Evolutionary conservation across 2,888 invertebrate genomes (phyloP), one percentile per base, ranked within the genome.

Genomic region (Sicus ferrugineus): DNA sequence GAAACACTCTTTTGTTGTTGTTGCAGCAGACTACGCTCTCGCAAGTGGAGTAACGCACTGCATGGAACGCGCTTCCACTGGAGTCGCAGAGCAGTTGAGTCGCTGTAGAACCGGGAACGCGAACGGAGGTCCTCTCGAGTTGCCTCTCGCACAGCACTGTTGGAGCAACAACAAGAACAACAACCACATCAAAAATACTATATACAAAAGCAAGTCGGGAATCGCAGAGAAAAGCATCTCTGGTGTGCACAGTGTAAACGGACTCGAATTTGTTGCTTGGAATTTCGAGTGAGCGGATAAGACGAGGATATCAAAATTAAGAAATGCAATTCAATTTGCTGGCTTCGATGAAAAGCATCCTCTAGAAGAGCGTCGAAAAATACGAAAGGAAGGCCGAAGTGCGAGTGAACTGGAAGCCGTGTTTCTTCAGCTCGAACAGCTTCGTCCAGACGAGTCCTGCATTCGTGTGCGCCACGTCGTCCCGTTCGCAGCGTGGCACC

Each of bases 21-120:
- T 31, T 64, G 63, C n/a, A n/a, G 48, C 30, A 23, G 26, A n/a
- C 19, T 52, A 19, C 69, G 42, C 71, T 69, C 75, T 72, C 74
- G 64, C 67, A 46, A 63, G 64, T 65, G 59, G 26, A 64, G 70
- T 11, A 42, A 48, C 30, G 23, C 23, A 38, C n/a, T 38, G 64
- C 64, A 64, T 42, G 54, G 46, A 66, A 56, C 23, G 59, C 65
- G 70, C 52, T 64, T 70, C 62, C 28, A 69, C 69, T 69, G 68
- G 67, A 70, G 69, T 70, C 58, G 70, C 69, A 68, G 72, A 70
- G 70, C 69, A 66, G 54, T 72, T 75, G 78, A 80, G 79, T 79
- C 75, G 74, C 76, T 78, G 66, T 75, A 75, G 75, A 80, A 77
- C 75, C 76, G 78, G 75, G 77, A 77, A 77, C 70, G 75, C 72